Base-by-base conservation (phyloP, 2,113 vertebrate species). In the Erpornis zantholeuca region DNA sequence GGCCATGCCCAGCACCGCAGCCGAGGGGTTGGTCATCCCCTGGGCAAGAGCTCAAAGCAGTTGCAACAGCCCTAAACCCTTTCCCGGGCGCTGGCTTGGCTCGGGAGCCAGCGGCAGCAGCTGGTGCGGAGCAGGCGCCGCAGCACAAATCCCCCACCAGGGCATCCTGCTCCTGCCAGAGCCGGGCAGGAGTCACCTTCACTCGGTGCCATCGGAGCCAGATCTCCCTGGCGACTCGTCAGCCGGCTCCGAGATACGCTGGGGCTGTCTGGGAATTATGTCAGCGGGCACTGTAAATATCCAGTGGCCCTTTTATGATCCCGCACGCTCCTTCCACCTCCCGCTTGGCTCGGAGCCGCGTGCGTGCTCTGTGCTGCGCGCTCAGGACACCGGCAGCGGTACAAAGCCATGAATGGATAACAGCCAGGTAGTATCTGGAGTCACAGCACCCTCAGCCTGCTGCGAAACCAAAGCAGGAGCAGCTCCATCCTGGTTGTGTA, bases 111-210 rank as follows among this genome's bases (percentile, higher is more conserved):
- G 71, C 6, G 0, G 75, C 73, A 75, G 70, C 76, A 91, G 88
- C 45, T 3, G 2, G 66, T 1, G 33, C 9, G 1, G 38, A 81
- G 86, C 86, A 36, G 73, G 10, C 2, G 15, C 63, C 14, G 3
- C 73, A 94, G 91, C 81, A 19, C 8, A 16, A 33, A 15, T 40
- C 21, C 71, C 80, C 36, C 90, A 28, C 3, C 57, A 33, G 90
- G 47, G 38, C 64, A 38, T 5, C 64, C 60, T 38, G 90, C 85
- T 90, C 82, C 92, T n/a, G 76, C 68, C 94, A 35, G 40, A 15
- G 73, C 87, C 2, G 4, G 77, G 59, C 82, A 69, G 44, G 84
- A 88, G 94, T 95, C 94, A 94, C 96, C 90, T 95, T 96, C 85
- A 72, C 65, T 47, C 1, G 11, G 52, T 60, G 88, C 31, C 95